Percentiles rank a stretch among this genome's conserved stretches.
Conservation (phyloP, 1,140 invertebrate genomes). For the Gonatopus flavifemur region DNA sequence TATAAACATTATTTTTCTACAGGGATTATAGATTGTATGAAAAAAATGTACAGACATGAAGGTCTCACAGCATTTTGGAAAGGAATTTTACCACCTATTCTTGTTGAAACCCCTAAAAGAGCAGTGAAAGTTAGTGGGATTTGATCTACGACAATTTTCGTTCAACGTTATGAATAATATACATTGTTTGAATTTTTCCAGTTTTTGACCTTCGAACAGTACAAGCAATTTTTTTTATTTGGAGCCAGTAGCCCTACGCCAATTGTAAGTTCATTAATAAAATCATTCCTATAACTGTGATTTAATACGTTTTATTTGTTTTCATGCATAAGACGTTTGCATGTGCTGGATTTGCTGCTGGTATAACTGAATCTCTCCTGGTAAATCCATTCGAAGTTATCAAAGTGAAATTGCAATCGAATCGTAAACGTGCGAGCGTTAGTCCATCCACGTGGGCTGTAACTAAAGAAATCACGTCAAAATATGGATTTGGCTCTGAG, state of each 20-base stretch:
- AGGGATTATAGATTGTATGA: slow-evolving; percentile 84
- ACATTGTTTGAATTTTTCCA: slow-evolving; percentile 48
- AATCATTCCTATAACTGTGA: slow-evolving; percentile 13
- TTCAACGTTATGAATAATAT: neutral
- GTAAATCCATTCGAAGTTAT: slow-evolving; percentile 95
- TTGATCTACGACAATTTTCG: neutral
- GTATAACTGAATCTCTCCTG: slow-evolving; percentile 84
- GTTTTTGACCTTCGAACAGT: slow-evolving; percentile 92
- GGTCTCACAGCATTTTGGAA: slow-evolving; percentile 84
- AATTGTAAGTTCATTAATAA: slow-evolving; percentile 70
- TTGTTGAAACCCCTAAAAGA: slow-evolving; percentile 93
- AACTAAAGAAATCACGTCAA: slow-evolving; percentile 75
- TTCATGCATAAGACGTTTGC: slow-evolving; percentile 71
- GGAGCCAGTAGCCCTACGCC: slow-evolving; percentile 71
- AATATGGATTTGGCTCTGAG: slow-evolving; percentile 72
- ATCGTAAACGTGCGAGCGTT: slow-evolving; percentile 60
- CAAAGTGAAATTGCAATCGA: slow-evolving; percentile 83
- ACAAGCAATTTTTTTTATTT: slow-evolving; percentile 83
- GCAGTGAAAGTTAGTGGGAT: slow-evolving; percentile 76
- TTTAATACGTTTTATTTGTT: slow-evolving; percentile 68
- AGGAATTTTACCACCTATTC: slow-evolving; percentile 87
- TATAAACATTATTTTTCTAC: slow-evolving; percentile 15
- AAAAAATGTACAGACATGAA: slow-evolving; percentile 85
- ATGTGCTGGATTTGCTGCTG: slow-evolving; percentile 81
- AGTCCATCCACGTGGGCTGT: slow-evolving; percentile 76